Evolutionary conservation across 2,888 invertebrate species (phyloP).

Genomic region (Trichogramma dendrolimi): DNA sequence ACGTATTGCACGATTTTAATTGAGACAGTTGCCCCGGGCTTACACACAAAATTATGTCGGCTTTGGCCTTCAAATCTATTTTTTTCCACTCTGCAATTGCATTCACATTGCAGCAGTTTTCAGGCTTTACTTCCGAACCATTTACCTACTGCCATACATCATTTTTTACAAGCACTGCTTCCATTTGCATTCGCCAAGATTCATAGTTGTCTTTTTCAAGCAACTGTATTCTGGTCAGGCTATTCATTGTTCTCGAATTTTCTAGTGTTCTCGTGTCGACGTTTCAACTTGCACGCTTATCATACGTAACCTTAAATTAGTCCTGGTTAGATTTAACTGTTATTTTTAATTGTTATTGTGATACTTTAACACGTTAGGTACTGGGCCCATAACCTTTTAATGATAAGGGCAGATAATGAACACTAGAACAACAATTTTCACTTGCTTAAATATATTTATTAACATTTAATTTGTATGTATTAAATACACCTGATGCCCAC

Average conservation of each 20-base stretch:
- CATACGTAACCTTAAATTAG: not conserved
- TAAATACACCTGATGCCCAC: too few relatives aligned
- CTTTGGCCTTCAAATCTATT: slow-evolving; percentile 9
- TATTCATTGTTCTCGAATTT: not conserved
- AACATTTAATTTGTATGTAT: not conserved
- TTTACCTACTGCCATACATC: slow-evolving; percentile 9
- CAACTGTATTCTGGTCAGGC: not conserved
- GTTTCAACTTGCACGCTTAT: not conserved
- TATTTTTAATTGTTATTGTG: not conserved
- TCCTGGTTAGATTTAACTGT: not conserved
- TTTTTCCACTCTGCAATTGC: not conserved
- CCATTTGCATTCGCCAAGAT: slow-evolving; percentile 8
- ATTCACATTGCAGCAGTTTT: not conserved
- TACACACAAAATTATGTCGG: slow-evolving; percentile 6
- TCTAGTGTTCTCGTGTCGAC: not conserved
- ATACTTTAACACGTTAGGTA: not conserved
- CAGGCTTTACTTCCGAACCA: not conserved
- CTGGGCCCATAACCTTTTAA: slow-evolving; percentile 2
- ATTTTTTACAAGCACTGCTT: slow-evolving; percentile 4
- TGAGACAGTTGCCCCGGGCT: slow-evolving; percentile 4
- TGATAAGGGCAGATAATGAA: not conserved
- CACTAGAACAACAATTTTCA: too few relatives aligned
- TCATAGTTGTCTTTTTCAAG: slow-evolving; percentile 10
- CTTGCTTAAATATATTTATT: too few relatives aligned
- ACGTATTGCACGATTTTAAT: slow-evolving; percentile 2